Conservation (phyloP, 2,797 vertebrate species). For the Pseudopleuronectes americanus region DNA sequence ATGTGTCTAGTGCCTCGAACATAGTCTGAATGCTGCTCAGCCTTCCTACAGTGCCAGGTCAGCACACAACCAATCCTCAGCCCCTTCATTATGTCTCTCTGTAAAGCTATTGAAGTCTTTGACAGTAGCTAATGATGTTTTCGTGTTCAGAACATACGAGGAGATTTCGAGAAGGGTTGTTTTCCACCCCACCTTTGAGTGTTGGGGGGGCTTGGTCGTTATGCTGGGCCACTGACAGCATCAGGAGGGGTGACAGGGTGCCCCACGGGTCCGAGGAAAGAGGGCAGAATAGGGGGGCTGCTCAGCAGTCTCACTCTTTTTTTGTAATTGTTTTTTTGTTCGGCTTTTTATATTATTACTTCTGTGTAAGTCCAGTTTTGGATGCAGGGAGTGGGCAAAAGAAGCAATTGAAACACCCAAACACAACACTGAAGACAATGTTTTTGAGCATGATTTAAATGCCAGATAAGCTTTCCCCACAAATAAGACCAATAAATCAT, state of each 20-base stretch:
- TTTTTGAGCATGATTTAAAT: conserved; percentile 60
- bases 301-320: conserved; percentile 61
- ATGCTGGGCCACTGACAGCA: conserved; percentile 61
- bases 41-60: conserved; percentile 75
- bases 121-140: conserved; percentile 81
- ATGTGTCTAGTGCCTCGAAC: conserved; percentile 63
- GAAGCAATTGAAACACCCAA: conserved; percentile 69
- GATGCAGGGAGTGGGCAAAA: conserved; percentile 49
- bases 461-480: conserved; percentile 42
- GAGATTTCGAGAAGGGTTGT: conserved; percentile 60
- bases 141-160: conserved; percentile 64
- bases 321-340: background rate
- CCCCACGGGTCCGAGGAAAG: conserved; percentile 21
- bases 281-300: conserved; percentile 7
- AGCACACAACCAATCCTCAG: conserved; percentile 65
- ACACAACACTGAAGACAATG: conserved; percentile 77
- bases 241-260: conserved; percentile 51
- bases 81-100: conserved; percentile 62
- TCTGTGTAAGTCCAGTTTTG: conserved; percentile 66
- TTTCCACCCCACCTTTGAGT: conserved; percentile 47
- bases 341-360: conserved; percentile 23
- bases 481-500: conserved; percentile 48
- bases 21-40: conserved; percentile 73
- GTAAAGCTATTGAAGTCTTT: conserved; percentile 85
- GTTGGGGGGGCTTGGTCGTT: conserved; percentile 57